These are phyloP conservation scores for Nyctibius grandis DNA, from an alignment of 2,797 vertebrate species.

Conservation along the genomic window DNA sequence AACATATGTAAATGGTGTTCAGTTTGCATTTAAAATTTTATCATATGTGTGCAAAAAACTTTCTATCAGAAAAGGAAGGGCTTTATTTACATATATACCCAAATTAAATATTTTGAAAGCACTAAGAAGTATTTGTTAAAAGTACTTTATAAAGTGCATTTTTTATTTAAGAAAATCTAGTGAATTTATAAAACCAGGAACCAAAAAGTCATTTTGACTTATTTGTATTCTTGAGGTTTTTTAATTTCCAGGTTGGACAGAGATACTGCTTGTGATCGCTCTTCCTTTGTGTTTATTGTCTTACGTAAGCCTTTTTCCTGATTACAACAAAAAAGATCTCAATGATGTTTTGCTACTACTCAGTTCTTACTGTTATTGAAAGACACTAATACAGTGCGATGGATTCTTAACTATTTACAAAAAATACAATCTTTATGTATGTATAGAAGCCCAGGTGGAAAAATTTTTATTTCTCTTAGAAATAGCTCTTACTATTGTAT, in stretches of 20 bases:
- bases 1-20: neutral
- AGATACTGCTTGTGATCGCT: neutral
- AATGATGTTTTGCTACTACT: neutral
- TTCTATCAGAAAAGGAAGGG: neutral
- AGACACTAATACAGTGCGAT: neutral
- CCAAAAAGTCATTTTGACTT: neutral
- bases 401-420: neutral
- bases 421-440: neutral
- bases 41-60: neutral
- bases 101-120: neutral
- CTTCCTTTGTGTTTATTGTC: neutral
- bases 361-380: neutral
- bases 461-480: neutral
- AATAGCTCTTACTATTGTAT: neutral
- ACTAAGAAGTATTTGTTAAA: neutral
- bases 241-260: neutral
- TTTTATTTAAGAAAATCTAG: neutral
- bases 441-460: neutral
- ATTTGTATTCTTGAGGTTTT: neutral
- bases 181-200: neutral
- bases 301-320: neutral
- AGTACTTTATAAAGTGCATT: neutral
- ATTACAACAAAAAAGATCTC: neutral
- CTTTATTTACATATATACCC: neutral
- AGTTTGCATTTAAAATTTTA: neutral